Evolutionary conservation across 2,113 vertebrate species (phyloP), one percentile per base, ranked within the genome.

Genomic region (Henicopernis longicauda): DNA sequence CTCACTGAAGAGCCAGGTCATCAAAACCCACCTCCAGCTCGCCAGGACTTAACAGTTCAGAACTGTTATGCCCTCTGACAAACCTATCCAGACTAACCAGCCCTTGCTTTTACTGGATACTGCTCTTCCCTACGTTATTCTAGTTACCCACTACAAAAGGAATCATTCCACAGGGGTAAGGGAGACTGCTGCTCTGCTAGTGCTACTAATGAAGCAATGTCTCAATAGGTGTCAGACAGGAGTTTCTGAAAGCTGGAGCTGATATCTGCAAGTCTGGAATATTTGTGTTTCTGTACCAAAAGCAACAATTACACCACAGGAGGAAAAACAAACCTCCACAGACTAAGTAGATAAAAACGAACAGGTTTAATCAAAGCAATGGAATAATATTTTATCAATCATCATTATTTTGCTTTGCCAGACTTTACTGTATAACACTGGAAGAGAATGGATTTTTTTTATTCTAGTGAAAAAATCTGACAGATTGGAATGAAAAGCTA

Each of bases 211-310:
- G 50, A 45, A 62, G 23, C 54, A 32, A 23, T 3, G 15, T n/a
- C 85, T 31, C 70, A 63, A 13, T 14, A 73, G 20, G 69, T 82
- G 29, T 21, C 79, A 57, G 63, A 32, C 3, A 10, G 65, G 25
- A 74, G 55, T 3, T 87, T 55, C 45, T 40, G 54, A 72, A 73
- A 83, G 50, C 32, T 78, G 61, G 23, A 86, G 38, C 47, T 86
- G 80, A 23, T 62, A 58, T 38, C 63, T 82, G 50, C 82, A 84
- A 71, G 57, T 38, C 86, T 69, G 34, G 82, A 86, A 57, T 50
- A 70, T 55, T 63, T 82, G 38, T 73, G 45, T 76, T 93, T 57
- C 91, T 65, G 34, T 73, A 92, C 31, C 78, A 93, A 91, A 95
- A 79, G 40, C 52, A 93, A 85, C 71, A 94, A 22, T 89, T 83